These are phyloP conservation scores for Heliconius hermathena DNA, from an alignment of 1,140 invertebrate species.

Conservation along the genomic window DNA sequence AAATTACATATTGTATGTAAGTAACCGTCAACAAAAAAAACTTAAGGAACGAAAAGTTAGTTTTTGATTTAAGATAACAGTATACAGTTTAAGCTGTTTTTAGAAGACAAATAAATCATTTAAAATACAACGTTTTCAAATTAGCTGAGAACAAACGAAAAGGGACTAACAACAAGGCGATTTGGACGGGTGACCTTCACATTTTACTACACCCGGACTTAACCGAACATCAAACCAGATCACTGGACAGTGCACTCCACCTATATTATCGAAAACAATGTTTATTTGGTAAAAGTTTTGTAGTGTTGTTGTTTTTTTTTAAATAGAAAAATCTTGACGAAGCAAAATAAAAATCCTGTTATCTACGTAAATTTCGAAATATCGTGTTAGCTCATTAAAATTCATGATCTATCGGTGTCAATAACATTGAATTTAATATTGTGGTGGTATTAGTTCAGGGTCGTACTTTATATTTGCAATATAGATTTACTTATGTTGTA, in stretches of 20 bases:
- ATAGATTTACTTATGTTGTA: no score
- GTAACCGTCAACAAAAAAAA: not conserved
- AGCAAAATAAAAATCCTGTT: slow-evolving; percentile 26
- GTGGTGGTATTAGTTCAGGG: slow-evolving; percentile 35
- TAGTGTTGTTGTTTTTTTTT: not conserved
- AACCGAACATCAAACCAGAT: slow-evolving; percentile 63
- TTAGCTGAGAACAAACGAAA: slow-evolving; percentile 29
- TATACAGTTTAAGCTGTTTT: not conserved
- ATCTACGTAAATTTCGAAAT: slow-evolving; percentile 28
- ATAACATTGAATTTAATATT: slow-evolving; percentile 40
- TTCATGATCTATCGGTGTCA: slow-evolving; percentile 42
- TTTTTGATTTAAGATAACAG: not conserved
- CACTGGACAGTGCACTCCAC: slow-evolving; percentile 49
- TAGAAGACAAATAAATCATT: not conserved
- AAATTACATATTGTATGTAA: not conserved
- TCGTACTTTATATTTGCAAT: slow-evolving; percentile 29
- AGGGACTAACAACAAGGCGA: slow-evolving; percentile 68
- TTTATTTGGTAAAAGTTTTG: not conserved
- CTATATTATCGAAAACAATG: slow-evolving; percentile 40
- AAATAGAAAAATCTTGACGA: not conserved
- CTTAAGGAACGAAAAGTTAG: not conserved
- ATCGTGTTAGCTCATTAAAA: slow-evolving; percentile 34
- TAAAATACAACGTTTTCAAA: not conserved
- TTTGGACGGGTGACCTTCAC: slow-evolving; percentile 73
- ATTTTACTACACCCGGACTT: slow-evolving; percentile 79